Conservation (phyloP, 2,888 invertebrate genomes). For the Conus canariensis region DNA sequence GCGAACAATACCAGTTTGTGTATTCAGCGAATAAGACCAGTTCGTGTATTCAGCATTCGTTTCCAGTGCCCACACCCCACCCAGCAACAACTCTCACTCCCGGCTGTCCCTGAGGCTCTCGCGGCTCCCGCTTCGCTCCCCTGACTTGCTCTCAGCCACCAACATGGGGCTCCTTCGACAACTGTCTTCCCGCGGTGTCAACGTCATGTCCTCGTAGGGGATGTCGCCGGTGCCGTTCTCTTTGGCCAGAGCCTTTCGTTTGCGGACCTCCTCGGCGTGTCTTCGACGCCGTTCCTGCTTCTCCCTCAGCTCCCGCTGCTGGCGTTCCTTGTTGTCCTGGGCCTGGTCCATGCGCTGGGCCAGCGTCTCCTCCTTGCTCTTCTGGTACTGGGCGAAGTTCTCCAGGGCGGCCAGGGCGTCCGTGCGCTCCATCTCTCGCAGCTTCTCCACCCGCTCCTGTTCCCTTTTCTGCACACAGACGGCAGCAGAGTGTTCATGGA, state of each 20-base stretch:
- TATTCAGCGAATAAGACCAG: not conserved
- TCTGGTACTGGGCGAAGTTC: slow-evolving; percentile 66
- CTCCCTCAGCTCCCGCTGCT: slow-evolving; percentile 66
- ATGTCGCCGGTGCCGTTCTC: slow-evolving; percentile 46
- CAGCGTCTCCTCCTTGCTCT: slow-evolving; percentile 64
- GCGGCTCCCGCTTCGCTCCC: not conserved
- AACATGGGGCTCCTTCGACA: not conserved
- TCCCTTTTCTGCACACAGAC: slow-evolving; percentile 55
- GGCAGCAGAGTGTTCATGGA: not conserved
- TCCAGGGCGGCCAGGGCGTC: slow-evolving; percentile 68
- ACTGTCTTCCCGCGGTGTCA: not conserved
- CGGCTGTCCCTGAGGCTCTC: not conserved
- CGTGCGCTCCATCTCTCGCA: slow-evolving; percentile 67
- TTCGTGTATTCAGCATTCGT: not conserved
- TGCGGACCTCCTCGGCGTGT: slow-evolving; percentile 69
- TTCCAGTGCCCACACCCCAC: not conserved
- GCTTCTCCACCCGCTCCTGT: slow-evolving; percentile 69
- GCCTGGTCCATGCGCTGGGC: slow-evolving; percentile 68
- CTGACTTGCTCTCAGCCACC: not conserved
- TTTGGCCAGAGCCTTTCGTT: slow-evolving; percentile 62
- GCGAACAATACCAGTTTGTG: too few species aligned
- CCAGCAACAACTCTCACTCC: not conserved
- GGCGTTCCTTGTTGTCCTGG: slow-evolving; percentile 67
- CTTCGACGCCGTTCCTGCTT: slow-evolving; percentile 67
- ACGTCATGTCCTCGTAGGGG: slow-evolving; percentile 13